These are phyloP conservation scores for Psococerastis gibbosa DNA, from an alignment of 2,888 invertebrate genomes.

Conservation along the genomic window DNA sequence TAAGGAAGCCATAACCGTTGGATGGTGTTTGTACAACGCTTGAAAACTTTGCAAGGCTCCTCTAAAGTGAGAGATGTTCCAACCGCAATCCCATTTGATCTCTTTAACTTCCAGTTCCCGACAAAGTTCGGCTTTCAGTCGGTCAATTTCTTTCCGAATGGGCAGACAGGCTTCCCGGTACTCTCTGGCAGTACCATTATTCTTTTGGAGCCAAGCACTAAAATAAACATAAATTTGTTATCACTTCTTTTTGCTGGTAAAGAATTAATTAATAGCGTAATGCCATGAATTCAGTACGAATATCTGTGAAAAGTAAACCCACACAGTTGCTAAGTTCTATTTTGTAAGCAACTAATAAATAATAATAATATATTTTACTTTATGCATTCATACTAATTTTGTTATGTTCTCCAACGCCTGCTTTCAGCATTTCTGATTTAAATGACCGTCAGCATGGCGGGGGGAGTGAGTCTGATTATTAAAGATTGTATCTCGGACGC, in stretches of 20 bases:
- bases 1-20: conserved; percentile 44
- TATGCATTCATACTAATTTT: no score
- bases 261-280: no score
- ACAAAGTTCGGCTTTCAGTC: conserved; percentile 39
- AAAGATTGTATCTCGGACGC: no score
- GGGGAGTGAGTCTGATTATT: no score
- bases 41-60: conserved; percentile 76
- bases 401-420: no score
- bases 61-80: conserved; percentile 75
- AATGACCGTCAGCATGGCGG: no score
- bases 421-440: no score
- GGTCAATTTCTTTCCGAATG: conserved; percentile 53
- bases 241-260: background rate
- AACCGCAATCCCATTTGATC: conserved; percentile 62
- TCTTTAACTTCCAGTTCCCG: conserved; percentile 34
- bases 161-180: conserved; percentile 45
- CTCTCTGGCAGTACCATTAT: conserved; percentile 44
- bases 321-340: no score
- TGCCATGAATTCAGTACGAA: no score
- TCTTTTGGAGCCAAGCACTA: conserved; percentile 54
- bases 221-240: conserved; percentile 18
- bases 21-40: conserved; percentile 54
- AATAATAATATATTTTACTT: no score
- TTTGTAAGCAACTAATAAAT: no score
- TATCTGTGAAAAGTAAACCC: no score